Conservation (phyloP, 35 echinoderm and acorn worm species). For the Ophioderma brevispina region DNA sequence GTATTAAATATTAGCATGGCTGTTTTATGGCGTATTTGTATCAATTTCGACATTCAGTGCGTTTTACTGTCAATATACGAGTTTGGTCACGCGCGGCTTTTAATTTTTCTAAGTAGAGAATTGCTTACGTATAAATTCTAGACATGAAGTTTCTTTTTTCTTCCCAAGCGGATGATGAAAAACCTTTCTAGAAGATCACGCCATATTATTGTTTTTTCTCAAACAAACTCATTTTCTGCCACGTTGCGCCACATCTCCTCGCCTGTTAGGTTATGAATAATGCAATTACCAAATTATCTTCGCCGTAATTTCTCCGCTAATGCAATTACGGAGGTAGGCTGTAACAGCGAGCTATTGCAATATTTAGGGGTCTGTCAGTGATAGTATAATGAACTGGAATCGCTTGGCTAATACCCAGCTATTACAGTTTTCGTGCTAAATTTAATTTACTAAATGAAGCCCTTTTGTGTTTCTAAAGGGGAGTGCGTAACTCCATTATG, state of each 20-base stretch:
- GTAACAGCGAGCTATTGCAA: slow-evolving; percentile 42
- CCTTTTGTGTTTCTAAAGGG: slow-evolving; percentile 21
- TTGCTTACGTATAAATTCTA: background rate
- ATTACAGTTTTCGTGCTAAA: slow-evolving; percentile 59
- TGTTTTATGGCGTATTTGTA: no score
- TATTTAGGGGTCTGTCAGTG: slow-evolving; percentile 46
- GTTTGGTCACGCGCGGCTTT: background rate
- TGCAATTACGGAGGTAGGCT: slow-evolving; percentile 41
- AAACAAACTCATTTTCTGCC: slow-evolving; percentile 2
- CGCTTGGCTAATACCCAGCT: slow-evolving; percentile 26
- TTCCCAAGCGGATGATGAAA: background rate
- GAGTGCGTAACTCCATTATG: slow-evolving; percentile 35
- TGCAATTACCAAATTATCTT: slow-evolving; percentile 53
- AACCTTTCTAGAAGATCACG: background rate
- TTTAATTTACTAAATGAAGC: slow-evolving; percentile 38
- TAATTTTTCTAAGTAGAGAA: background rate
- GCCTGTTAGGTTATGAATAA: slow-evolving; percentile 40
- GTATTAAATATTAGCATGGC: no score
- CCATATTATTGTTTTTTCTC: background rate
- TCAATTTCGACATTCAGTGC: background rate
- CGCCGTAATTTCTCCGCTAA: slow-evolving; percentile 40
- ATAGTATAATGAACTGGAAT: slow-evolving; percentile 44
- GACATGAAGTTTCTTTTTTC: background rate
- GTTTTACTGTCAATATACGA: background rate
- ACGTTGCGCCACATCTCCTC: background rate